Evolutionary conservation across 2,888 invertebrate genomes (phyloP), one percentile per base, ranked within the genome.

Genomic region (Iselma pallidipennis): DNA sequence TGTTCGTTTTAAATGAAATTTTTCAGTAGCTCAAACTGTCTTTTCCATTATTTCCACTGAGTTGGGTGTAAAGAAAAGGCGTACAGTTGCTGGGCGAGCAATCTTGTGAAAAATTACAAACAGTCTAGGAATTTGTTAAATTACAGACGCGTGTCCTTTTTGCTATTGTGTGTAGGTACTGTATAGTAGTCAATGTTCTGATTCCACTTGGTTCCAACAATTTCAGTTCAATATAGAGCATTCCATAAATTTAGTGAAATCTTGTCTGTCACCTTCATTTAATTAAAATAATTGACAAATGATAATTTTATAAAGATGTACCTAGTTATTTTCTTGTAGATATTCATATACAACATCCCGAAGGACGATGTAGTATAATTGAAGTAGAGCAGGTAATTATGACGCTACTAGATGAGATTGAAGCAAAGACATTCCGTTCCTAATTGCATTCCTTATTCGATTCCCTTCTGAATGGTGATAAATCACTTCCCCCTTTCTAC

Each of bases 371-470:
- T 71, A 37, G 23, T 19, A 49, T 66, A 67, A 69, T 61, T 60
- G 65, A 64, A 64, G 54, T 69, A 62, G 65, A 66, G 59, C 71
- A 68, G 67, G 71, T 73, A 70, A 75, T 74, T 73, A 71, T 72
- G 71, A 69, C 61, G 63, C 67, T 65, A 62, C 61, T 65, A 65
- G 67, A 61, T 67, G 74, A 75, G 74, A 77, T 75, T 75, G 69
- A 73, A 75, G 75, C 74, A 74, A 76, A 78, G 77, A 74, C 76
- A 77, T 78, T 76, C 76, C 75, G 61, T 61, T 61, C 72, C 73
- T 78, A 78, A 78, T 78, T 78, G 75, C 78, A 77, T 78, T 78
- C 76, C 76, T 76, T 73, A 76, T 77, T 75, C 73, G 75, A 76
- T 77, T 77, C 73, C 68, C 69, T 67, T 66, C 70, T 66, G 74